Evolutionary conservation across 2,888 invertebrate genomes (phyloP), one percentile per base, ranked within the genome.

Genomic region (Mesochorus sp.): DNA sequence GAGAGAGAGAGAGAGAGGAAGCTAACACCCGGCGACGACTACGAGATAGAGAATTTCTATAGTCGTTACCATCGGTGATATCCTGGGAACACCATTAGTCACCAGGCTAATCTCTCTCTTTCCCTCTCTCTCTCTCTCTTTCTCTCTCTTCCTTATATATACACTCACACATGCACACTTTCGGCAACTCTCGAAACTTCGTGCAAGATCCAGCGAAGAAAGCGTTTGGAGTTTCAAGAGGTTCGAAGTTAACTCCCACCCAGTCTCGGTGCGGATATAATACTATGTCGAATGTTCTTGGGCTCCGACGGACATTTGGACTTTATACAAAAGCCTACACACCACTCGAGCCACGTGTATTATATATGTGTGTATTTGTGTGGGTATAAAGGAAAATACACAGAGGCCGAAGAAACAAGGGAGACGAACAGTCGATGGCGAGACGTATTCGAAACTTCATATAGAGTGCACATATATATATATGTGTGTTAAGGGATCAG

Each of bases 21-120:
- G 37, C 31, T 28, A 59, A 57, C 44, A 53, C 31, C 28, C 66
- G 24, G 26, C 39, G 39, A 28, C 21, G 21, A 57, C 42, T 34
- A 37, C 55, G 34, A 68, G 47, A 68, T 59, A 12, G 47, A 34
- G 14, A 44, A 59, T 70, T 70, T 59, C 37, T 59, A 47, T 49
- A 51, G 53, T 44, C 42, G 42, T 53, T 61, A 59, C 39, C 51
- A 44, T 67, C 51, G 26, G 37, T 59, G 24, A 68, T 59, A 61
- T 55, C 37, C 71, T 19, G 47, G 34, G 44, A 66, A 76, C 51
- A 49, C 59, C 57, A 76, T 76, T 76, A 76, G 64, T 47, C 39
- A 68, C 47, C 37, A 24, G 8, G 51, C 57, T 66, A 71, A 76
- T 66, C 59, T 53, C 39, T 44, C 47, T 10, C 8, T 57, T 24